Evolutionary conservation across 2,888 invertebrate genomes (phyloP).

Genomic region (Drosophila setosimentum): DNA sequence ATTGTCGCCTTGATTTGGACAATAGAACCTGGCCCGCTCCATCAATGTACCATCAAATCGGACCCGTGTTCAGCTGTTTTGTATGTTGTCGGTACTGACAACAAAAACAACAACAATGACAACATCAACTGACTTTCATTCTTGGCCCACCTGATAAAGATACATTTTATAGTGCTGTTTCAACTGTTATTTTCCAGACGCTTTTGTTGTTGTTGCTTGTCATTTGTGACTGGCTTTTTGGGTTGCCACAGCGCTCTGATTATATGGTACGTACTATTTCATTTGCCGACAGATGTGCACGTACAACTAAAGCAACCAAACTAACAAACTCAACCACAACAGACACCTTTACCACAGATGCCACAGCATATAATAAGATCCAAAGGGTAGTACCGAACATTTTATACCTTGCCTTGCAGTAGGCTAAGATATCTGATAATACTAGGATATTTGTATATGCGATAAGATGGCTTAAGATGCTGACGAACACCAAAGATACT

Average conservation of each 20-base stretch:
- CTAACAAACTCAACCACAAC: not conserved
- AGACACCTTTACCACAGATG: not conserved
- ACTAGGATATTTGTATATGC: not conserved
- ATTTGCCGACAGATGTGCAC: conserved; percentile 68
- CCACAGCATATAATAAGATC: not conserved
- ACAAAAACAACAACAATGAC: conserved; percentile 8
- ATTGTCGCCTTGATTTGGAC: conserved; percentile 41
- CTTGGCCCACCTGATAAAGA: conserved; percentile 59
- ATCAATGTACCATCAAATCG: not conserved
- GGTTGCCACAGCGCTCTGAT: conserved; percentile 70
- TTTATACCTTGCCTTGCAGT: not conserved
- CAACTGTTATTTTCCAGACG: conserved; percentile 31
- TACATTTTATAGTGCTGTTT: conserved; percentile 42
- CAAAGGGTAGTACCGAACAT: not conserved
- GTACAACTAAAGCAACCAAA: conserved; percentile 32
- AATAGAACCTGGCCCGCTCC: conserved; percentile 17
- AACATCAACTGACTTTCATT: conserved; percentile 61
- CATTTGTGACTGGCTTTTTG: conserved; percentile 58
- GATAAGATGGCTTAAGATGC: too few relatives aligned
- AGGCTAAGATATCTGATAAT: not conserved
- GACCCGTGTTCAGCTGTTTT: conserved; percentile 23
- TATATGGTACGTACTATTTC: conserved; percentile 71
- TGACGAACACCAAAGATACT: too few relatives aligned
- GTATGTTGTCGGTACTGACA: conserved; percentile 26
- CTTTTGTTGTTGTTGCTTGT: conserved; percentile 43